Evolutionary conservation across 2,888 invertebrate species (phyloP), one percentile per base, ranked within the genome.

Genomic region (Dicyrtomina minuta): DNA sequence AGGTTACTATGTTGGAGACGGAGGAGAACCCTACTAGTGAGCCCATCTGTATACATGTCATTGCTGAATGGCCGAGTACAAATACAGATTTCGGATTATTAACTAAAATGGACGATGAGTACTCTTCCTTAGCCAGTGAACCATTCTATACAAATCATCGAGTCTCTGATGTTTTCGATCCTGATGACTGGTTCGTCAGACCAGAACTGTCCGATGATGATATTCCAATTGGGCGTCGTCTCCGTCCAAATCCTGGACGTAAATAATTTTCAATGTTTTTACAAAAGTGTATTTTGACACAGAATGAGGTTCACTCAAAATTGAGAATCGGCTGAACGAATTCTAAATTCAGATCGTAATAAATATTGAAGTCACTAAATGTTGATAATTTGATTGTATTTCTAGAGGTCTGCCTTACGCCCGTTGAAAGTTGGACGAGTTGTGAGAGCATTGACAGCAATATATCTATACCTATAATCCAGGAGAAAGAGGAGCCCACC

Each of bases 11-110:
- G n/a, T 5, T 53, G 24, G 24, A 22, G 12, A n/a, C n/a, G n/a
- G n/a, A n/a, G n/a, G n/a, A n/a, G n/a, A n/a, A n/a, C n/a, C n/a
- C n/a, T n/a, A n/a, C n/a, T n/a, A n/a, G n/a, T n/a, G 60, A 44
- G 15, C 43, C 44, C 1, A 20, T 24, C 8, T 41, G 41, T 24
- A 12, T 60, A 3, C 60, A 60, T 24, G 44, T 60, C 4, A 44
- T 60, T 44, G 60, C 60, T 5, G 60, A 44, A 1, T 60, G 60
- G 60, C 60, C 60, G 6, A 44, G 13, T 6, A 33, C 12, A 6
- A 60, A 60, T 44, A 10, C 39, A 15, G 60, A 60, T 44, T 60
- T 60, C 24, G 44, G 24, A n/a, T n/a, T 60, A 15, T 26, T 60
- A 5, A 60, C 43, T 6, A 60, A 60, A 43, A 8, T 60, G 17